Percentiles rank a stretch among this genome's conserved stretches.
Conservation (phyloP, 92 coral and sea anemone genomes). For the Paragorgia papillata region DNA sequence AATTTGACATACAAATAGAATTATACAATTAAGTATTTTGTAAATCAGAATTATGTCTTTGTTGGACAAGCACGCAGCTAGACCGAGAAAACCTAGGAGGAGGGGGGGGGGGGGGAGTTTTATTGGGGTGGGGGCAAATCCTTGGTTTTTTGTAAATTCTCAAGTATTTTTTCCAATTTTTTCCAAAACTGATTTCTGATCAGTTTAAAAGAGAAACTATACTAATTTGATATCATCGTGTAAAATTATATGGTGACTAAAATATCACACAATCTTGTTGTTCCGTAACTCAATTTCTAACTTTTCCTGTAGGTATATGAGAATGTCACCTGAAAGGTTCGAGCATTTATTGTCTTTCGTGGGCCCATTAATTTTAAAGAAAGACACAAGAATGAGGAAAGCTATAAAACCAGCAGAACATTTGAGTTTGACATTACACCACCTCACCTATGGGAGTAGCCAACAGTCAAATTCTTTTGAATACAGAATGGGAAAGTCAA, state of each 20-base stretch:
- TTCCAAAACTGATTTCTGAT: too few species aligned
- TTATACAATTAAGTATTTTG: background rate
- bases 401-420: background rate
- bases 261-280: slow-evolving; percentile 24
- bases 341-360: background rate
- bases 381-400: background rate
- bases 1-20: background rate
- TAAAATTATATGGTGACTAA: background rate
- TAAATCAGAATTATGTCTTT: too few species aligned
- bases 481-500: background rate
- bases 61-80: too few species aligned
- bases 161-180: too few species aligned
- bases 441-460: background rate
- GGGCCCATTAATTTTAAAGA: background rate
- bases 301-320: background rate
- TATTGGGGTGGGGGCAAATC: too few species aligned
- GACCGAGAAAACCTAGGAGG: too few species aligned
- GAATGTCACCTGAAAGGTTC: slow-evolving; percentile 3
- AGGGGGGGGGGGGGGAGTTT: too few species aligned
- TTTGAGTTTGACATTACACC: background rate
- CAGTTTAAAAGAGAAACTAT: too few species aligned
- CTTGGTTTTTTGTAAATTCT: too few species aligned
- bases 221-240: too few species aligned
- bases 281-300: background rate
- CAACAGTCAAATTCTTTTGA: background rate